Evolutionary conservation across 2,797 vertebrate species (phyloP).

Genomic region (Ceryle rudis): DNA sequence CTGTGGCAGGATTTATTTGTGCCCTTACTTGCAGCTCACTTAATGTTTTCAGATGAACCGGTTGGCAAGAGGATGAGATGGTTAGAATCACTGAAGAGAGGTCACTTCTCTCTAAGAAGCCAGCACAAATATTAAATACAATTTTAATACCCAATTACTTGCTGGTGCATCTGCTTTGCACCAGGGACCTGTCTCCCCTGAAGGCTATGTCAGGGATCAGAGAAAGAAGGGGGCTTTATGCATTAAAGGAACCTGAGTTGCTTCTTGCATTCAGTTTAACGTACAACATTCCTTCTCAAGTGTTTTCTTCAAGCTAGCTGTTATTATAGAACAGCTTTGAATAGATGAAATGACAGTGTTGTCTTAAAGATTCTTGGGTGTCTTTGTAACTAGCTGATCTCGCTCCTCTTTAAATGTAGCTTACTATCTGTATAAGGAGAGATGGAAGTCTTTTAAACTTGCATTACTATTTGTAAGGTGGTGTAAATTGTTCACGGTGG

Average conservation of each 20-base stretch:
- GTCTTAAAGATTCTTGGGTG: neutral
- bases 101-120: neutral
- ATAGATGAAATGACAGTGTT: neutral
- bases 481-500: neutral
- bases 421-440: neutral
- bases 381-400: neutral
- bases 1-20: neutral
- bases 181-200: neutral
- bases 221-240: neutral
- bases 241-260: neutral
- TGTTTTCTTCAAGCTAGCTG: neutral
- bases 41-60: neutral
- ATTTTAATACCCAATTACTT: neutral
- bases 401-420: neutral
- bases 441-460: neutral
- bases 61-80: accelerated
- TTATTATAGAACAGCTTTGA: neutral
- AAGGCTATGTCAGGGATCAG: neutral
- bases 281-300: neutral
- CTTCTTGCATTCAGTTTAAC: neutral
- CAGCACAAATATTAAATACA: neutral
- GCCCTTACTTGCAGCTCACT: neutral
- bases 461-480: neutral
- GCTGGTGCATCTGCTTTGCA: neutral
- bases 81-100: neutral